Conservation (phyloP, 2,797 vertebrate species). For the Gambusia yucatana region DNA sequence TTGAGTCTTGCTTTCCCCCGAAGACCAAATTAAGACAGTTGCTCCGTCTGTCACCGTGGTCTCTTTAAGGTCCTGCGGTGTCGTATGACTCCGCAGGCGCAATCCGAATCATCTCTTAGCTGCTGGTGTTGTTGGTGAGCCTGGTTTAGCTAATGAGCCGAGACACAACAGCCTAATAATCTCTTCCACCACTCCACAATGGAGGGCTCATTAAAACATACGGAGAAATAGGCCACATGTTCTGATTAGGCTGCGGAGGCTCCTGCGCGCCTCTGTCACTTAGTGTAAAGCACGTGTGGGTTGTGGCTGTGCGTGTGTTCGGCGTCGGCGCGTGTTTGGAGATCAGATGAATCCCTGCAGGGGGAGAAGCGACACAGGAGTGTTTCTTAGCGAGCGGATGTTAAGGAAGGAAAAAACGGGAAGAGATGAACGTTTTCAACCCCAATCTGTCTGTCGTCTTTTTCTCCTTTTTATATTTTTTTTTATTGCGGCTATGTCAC, state of each 20-base stretch:
- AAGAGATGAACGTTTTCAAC: slow-evolving; percentile 21
- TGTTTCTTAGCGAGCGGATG: slow-evolving; percentile 46
- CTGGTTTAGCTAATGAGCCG: slow-evolving; percentile 73
- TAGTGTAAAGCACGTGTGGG: slow-evolving; percentile 17
- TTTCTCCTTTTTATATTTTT: too few relatives aligned
- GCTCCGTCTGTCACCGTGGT: slow-evolving; percentile 38
- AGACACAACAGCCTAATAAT: slow-evolving; percentile 65
- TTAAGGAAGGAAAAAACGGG: neutral
- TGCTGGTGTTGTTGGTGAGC: slow-evolving; percentile 63
- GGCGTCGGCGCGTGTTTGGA: slow-evolving; percentile 22
- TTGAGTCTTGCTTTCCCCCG: slow-evolving; percentile 30
- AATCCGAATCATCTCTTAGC: slow-evolving; percentile 69
- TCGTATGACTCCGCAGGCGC: slow-evolving; percentile 53
- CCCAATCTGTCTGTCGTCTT: slow-evolving; percentile 37
- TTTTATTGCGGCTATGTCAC: slow-evolving; percentile 22
- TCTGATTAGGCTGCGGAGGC: slow-evolving; percentile 55
- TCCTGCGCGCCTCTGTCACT: slow-evolving; percentile 28
- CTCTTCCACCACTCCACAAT: slow-evolving; percentile 61
- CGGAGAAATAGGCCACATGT: slow-evolving; percentile 58
- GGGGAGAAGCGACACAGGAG: slow-evolving; percentile 29
- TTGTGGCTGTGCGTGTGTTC: slow-evolving; percentile 10
- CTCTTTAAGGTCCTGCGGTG: slow-evolving; percentile 57
- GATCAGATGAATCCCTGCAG: slow-evolving; percentile 45
- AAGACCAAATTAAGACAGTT: slow-evolving; percentile 52
- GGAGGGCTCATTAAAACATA: slow-evolving; percentile 65